Evolutionary conservation across 2,797 vertebrate genomes (phyloP).

Genomic region (Eulemur albifrons): DNA sequence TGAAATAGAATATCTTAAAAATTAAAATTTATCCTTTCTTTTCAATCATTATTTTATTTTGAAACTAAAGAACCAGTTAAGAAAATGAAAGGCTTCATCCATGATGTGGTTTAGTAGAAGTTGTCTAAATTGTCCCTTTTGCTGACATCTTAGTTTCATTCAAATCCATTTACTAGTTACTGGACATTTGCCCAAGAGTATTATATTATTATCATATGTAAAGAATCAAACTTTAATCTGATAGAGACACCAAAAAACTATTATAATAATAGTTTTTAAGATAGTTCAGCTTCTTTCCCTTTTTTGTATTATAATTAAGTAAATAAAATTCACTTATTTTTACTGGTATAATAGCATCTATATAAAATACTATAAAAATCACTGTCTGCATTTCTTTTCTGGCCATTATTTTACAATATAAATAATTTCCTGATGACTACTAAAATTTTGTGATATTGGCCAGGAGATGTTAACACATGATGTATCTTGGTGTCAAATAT

Average conservation of each 20-base stretch:
- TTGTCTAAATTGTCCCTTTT: background rate
- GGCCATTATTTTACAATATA: background rate
- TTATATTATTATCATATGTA: background rate
- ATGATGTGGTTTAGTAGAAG: background rate
- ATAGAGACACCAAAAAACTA: background rate
- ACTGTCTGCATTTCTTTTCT: background rate
- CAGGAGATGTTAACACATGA: background rate
- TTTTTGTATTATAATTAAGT: background rate
- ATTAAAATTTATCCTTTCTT: background rate
- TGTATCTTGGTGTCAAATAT: rapidly evolving
- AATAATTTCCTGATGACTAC: background rate
- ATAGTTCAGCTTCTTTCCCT: background rate
- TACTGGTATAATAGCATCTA: background rate
- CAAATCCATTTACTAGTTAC: background rate
- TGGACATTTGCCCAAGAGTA: background rate
- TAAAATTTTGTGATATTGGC: background rate
- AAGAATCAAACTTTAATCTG: background rate
- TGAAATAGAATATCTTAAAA: background rate
- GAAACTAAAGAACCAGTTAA: background rate
- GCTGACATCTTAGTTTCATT: background rate
- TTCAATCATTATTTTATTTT: background rate
- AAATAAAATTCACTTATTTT: background rate
- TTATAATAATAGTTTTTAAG: background rate
- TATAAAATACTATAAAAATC: background rate
- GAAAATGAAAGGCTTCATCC: background rate